phyloP scores from a whole-genome alignment of 2,113 vertebrate genomes.

The Ardeotis arabs region DNA sequence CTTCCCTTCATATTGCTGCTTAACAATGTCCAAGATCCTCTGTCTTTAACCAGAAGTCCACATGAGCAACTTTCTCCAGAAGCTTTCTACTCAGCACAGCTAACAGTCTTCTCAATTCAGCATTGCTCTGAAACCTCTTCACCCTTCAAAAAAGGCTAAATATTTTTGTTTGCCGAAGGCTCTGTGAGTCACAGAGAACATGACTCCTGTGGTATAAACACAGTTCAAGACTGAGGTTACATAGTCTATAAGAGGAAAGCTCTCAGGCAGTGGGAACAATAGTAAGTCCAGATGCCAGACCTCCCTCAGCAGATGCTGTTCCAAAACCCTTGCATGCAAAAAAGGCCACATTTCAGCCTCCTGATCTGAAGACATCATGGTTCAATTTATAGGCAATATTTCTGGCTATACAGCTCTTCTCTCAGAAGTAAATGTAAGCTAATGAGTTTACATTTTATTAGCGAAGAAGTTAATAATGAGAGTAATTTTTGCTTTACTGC shows the following conservation, averaged over 20 bases:
- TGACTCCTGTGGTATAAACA: conserved; percentile 41
- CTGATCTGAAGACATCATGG: not conserved
- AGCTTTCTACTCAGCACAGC: not conserved
- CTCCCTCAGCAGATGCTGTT: not conserved
- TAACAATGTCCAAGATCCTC: not conserved
- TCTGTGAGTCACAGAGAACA: conserved; percentile 35
- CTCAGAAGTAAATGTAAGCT: not conserved
- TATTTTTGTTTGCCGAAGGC: conserved; percentile 25
- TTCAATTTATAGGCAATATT: not conserved
- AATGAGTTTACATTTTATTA: not conserved
- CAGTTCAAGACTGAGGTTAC: conserved; percentile 52
- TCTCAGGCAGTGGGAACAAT: conserved; percentile 49
- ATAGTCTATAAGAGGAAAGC: conserved; percentile 41
- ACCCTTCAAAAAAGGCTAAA: not conserved
- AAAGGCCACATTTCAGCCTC: not conserved
- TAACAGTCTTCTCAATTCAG: not conserved
- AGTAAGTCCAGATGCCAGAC: conserved; percentile 26
- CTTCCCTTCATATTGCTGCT: not conserved
- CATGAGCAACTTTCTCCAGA: not conserved
- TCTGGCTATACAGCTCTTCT: not conserved
- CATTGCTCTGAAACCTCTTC: not conserved
- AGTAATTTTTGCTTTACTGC: not conserved
- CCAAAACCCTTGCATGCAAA: not conserved
- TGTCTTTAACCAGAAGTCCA: not conserved
- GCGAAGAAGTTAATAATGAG: not conserved